Evolutionary conservation across 2,888 invertebrate species (phyloP).

Genomic region (Exocentrus adspersus): DNA sequence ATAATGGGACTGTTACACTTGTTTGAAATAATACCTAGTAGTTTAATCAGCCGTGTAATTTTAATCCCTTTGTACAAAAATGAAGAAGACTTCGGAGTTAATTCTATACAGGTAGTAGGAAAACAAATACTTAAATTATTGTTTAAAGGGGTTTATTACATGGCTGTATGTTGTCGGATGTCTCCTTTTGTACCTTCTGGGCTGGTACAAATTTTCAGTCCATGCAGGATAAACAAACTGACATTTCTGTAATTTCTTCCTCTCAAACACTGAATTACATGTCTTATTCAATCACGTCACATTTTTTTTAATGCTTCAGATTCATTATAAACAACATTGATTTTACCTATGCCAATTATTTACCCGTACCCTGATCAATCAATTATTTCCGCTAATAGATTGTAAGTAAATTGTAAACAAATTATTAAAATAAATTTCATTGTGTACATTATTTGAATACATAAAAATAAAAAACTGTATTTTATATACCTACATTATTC

Average conservation of each 20-base stretch:
- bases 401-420: too few species aligned
- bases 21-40: constrained; percentile 54
- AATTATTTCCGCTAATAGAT: too few species aligned
- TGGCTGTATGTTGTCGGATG: constrained; percentile 26
- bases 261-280: too few species aligned
- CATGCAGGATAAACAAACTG: not conserved
- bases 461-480: too few species aligned
- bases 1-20: constrained; percentile 58
- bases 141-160: constrained; percentile 35
- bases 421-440: too few species aligned
- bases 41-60: constrained; percentile 58
- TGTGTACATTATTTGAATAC: too few species aligned
- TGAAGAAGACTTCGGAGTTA: constrained; percentile 43
- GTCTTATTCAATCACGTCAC: too few species aligned
- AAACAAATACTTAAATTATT: constrained; percentile 44
- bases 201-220: constrained; percentile 22
- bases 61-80: constrained; percentile 51
- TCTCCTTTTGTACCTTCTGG: constrained; percentile 32
- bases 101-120: constrained; percentile 48
- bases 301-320: too few species aligned
- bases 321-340: too few species aligned
- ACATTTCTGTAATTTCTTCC: not conserved
- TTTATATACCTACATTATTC: too few species aligned
- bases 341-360: too few species aligned
- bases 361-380: too few species aligned